Evolutionary conservation across 2,888 invertebrate species (phyloP).

Genomic region (Agapostemon virescens): DNA sequence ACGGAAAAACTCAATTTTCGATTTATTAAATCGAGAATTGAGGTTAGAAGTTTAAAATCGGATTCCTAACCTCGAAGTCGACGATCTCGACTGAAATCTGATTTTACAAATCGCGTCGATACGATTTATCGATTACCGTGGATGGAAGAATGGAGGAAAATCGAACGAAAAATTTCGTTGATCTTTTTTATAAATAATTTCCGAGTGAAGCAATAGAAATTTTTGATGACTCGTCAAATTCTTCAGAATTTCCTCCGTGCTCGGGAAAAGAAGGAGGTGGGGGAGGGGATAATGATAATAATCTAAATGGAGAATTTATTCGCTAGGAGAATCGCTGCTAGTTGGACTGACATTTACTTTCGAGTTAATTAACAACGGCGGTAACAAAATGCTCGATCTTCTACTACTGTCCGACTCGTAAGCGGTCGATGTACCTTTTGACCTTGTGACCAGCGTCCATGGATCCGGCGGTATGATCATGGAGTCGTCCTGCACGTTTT

Average conservation of each 20-base stretch:
- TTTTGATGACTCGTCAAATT: not conserved
- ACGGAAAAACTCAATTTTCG: not conserved
- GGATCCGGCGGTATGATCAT: conserved; percentile 70
- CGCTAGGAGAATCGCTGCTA: conserved; percentile 69
- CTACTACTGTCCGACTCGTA: conserved; percentile 74
- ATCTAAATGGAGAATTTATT: conserved; percentile 18
- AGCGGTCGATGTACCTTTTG: conserved; percentile 75
- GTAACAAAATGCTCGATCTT: conserved; percentile 74
- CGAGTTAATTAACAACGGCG: conserved; percentile 72
- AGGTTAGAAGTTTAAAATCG: too few species aligned
- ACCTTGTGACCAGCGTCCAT: conserved; percentile 73
- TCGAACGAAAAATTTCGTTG: not conserved
- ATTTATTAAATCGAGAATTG: not conserved
- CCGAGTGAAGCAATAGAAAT: not conserved
- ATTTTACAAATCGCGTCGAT: not conserved
- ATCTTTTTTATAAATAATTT: not conserved
- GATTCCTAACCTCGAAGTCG: too few species aligned
- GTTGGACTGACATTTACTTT: conserved; percentile 74
- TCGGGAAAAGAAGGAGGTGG: not conserved
- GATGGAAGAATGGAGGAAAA: not conserved
- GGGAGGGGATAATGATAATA: not conserved
- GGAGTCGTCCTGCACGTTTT: conserved; percentile 71
- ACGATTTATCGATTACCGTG: not conserved
- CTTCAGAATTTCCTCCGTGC: not conserved
- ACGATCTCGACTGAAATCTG: not conserved